A percentile compares a stretch with the other conserved stretches of the same genome.
Evolutionary conservation across 2,113 vertebrate species (phyloP).

Genomic region (Cathartes aura): DNA sequence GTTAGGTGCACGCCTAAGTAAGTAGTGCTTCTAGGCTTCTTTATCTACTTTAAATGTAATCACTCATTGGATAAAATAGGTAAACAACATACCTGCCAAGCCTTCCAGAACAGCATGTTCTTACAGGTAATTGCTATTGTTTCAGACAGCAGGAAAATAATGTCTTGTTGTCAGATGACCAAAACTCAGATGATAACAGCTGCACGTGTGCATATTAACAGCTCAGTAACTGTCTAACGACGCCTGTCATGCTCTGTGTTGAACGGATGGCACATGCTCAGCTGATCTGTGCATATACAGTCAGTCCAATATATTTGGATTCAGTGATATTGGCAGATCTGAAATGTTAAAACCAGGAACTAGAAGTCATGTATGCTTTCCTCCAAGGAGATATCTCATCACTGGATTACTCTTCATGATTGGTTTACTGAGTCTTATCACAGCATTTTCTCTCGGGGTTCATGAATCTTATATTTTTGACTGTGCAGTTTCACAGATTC

Average conservation of each 20-base stretch:
- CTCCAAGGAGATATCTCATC: not conserved
- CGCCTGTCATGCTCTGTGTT: not conserved
- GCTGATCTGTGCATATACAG: not conserved
- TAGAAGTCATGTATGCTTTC: not conserved
- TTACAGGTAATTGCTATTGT: not conserved
- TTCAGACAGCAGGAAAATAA: not conserved
- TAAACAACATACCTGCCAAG: not conserved
- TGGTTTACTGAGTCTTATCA: not conserved
- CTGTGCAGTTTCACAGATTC: not conserved
- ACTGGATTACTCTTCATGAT: not conserved
- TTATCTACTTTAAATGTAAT: not conserved
- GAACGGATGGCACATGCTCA: not conserved
- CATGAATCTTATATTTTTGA: not conserved
- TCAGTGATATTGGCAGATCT: not conserved
- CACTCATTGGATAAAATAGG: not conserved
- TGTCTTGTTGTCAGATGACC: not conserved
- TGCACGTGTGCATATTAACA: not conserved
- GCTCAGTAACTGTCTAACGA: not conserved
- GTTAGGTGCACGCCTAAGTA: not conserved
- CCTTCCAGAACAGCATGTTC: not conserved
- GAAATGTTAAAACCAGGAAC: not conserved
- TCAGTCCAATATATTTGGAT: not conserved
- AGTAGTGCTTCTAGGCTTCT: not conserved
- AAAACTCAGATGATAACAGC: not conserved
- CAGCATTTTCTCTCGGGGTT: not conserved